Evolutionary conservation across 2,888 invertebrate genomes (phyloP), one percentile per base, ranked within the genome.

Genomic region (Euproctis similis): DNA sequence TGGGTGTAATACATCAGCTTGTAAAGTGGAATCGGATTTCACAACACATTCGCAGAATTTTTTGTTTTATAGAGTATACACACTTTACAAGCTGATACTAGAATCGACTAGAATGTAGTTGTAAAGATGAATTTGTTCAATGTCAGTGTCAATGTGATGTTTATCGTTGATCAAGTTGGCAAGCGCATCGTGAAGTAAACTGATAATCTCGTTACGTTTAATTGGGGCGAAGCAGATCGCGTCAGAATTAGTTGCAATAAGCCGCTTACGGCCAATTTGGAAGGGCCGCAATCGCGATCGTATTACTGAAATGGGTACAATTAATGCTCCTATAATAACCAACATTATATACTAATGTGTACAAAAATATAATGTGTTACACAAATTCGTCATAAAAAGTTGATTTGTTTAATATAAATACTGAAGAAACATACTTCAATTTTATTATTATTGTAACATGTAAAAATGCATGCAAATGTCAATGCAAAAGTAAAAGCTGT

Each of bases 231-330:
- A 16, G 36, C 22, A 40, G 42, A 44, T 42, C 39, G 31, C 39
- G 34, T 31, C 39, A 42, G 53, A 46, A 53, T 60, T 59, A 55
- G 49, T 48, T 47, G 48, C 46, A 47, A 30, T 58, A 57, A 61
- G 55, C 54, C 30, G 51, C 57, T 61, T 61, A 59, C 40, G 34
- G 41, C 40, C 57, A 52, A 53, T 59, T 57, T 57, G 42, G 34
- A 31, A 37, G 43, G 30, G 32, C 39, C 54, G 34, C 39, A 39
- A 48, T 46, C 39, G 47, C 42, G 43, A 42, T 42, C 42, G 40
- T 34, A 42, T 42, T 45, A 45, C 41, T 21, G 25, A 44, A 47
- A 46, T 34, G 38, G 34, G 27, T 37, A 36, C 37, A 37, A 53
- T 37, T 43, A 50, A 46, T 50, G 17, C 41, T 12, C 30, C 24